Percentiles rank a stretch among this genome's conserved stretches.
These are phyloP conservation scores for Anarsia innoxiella DNA, from an alignment of 2,888 invertebrate species.

Conservation along the genomic window DNA sequence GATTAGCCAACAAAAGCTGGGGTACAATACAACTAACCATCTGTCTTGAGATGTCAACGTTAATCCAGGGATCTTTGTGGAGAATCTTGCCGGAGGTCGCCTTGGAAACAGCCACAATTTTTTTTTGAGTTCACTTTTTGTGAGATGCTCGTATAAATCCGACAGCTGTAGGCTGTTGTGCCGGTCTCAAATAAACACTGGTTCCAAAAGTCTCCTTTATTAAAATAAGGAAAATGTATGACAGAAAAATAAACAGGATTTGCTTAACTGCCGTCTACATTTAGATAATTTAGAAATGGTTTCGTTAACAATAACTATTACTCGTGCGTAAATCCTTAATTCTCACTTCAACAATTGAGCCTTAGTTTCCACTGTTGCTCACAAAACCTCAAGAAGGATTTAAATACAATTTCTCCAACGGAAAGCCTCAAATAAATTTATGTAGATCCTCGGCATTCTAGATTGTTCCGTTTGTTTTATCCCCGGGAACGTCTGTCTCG, in stretches of 20 bases:
- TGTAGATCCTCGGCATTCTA: conserved; percentile 2
- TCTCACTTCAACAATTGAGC: too few species aligned
- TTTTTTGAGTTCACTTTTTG: conserved; percentile 9
- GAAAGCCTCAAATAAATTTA: conserved; percentile 1
- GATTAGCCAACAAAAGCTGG: conserved; percentile 30
- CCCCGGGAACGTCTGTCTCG: not conserved
- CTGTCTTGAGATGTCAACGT: conserved; percentile 29
- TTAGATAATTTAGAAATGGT: too few species aligned
- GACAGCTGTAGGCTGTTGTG: not conserved
- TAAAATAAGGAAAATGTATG: too few species aligned
- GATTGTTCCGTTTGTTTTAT: conserved; percentile 6
- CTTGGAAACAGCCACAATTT: conserved; percentile 16
- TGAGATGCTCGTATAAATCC: conserved; percentile 5
- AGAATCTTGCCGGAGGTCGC: conserved; percentile 22
- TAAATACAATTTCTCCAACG: conserved; percentile 1
- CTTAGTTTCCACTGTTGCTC: too few species aligned
- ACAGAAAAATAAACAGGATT: too few species aligned
- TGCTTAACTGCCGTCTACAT: too few species aligned
- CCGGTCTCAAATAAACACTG: too few species aligned
- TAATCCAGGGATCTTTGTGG: conserved; percentile 25
- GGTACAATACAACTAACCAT: conserved; percentile 27
- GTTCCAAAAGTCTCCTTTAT: too few species aligned
- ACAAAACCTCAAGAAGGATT: not conserved
- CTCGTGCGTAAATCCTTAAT: too few species aligned
- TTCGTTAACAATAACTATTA: too few species aligned